Conservation (phyloP, 2,113 vertebrate species). For the Podilymbus podiceps region DNA sequence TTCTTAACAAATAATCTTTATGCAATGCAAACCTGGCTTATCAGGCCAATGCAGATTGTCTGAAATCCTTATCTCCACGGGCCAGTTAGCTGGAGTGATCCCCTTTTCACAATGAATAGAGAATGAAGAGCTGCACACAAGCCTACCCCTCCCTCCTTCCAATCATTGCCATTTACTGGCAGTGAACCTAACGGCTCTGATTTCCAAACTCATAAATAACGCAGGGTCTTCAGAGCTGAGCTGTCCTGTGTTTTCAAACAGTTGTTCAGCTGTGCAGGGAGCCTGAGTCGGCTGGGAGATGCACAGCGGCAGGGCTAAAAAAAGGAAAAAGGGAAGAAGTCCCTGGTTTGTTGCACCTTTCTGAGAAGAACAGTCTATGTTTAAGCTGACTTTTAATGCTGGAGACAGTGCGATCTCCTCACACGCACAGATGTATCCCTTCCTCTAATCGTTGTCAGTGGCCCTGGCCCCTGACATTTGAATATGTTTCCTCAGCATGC, state of each 20-base stretch:
- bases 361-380: background rate
- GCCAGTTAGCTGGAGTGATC: constrained; percentile 85
- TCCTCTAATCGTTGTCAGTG: background rate
- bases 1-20: constrained; percentile 76
- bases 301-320: background rate
- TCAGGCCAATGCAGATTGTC: constrained; percentile 86
- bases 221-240: background rate
- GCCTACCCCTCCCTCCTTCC: background rate
- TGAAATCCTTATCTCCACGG: constrained; percentile 87
- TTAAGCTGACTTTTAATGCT: background rate
- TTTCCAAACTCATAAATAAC: constrained; percentile 52
- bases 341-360: background rate
- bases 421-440: background rate
- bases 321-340: background rate
- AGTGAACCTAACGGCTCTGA: constrained; percentile 1
- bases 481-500: background rate
- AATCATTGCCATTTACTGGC: constrained; percentile 59
- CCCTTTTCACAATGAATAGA: constrained; percentile 71
- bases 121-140: constrained; percentile 65
- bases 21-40: constrained; percentile 79
- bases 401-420: background rate
- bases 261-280: constrained; percentile 1
- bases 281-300: fast-evolving
- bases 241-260: background rate
- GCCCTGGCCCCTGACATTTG: constrained; percentile 13